A percentile compares a stretch with the other conserved stretches of the same genome.
Evolutionary conservation across 2,888 invertebrate genomes (phyloP).

Genomic region (Furcula furcula): DNA sequence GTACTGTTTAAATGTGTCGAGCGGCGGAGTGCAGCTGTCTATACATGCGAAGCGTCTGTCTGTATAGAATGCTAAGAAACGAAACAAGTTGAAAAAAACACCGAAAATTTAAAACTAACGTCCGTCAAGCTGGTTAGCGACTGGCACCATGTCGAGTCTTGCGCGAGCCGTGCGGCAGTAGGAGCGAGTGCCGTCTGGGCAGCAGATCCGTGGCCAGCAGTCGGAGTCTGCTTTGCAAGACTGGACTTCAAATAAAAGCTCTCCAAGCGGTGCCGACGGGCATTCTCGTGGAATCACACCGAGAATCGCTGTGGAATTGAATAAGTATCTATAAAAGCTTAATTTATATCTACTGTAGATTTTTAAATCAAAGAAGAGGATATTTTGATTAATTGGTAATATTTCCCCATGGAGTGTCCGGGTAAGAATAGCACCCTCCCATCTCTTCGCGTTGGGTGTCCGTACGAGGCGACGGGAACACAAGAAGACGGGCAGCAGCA

Average conservation of each 20-base stretch:
- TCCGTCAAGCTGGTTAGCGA: slow-evolving; percentile 83
- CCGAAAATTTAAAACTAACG: slow-evolving; percentile 67
- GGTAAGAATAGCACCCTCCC: too few species aligned
- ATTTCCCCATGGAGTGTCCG: too few species aligned
- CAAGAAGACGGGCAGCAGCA: too few species aligned
- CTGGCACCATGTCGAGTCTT: slow-evolving; percentile 84
- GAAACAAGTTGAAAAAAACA: not conserved
- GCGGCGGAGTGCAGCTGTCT: not conserved
- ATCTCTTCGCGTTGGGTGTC: too few species aligned
- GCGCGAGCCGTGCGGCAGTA: slow-evolving; percentile 88
- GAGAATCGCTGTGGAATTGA: slow-evolving; percentile 82
- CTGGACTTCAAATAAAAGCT: slow-evolving; percentile 86
- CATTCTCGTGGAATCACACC: slow-evolving; percentile 87
- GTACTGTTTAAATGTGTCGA: too few species aligned
- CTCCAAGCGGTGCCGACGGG: slow-evolving; percentile 85
- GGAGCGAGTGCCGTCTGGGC: slow-evolving; percentile 85
- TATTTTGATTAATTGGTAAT: too few species aligned
- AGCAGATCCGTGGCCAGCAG: slow-evolving; percentile 89
- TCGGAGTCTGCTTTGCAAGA: slow-evolving; percentile 85
- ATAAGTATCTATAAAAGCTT: too few species aligned
- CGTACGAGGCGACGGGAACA: too few species aligned
- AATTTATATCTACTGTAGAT: too few species aligned
- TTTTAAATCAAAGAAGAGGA: too few species aligned
- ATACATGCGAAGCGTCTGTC: too few species aligned
- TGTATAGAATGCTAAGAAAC: slow-evolving; percentile 1